Evolutionary conservation across 2,113 vertebrate genomes (phyloP), one percentile per base, ranked within the genome.

Genomic region (Corydoras sp.): DNA sequence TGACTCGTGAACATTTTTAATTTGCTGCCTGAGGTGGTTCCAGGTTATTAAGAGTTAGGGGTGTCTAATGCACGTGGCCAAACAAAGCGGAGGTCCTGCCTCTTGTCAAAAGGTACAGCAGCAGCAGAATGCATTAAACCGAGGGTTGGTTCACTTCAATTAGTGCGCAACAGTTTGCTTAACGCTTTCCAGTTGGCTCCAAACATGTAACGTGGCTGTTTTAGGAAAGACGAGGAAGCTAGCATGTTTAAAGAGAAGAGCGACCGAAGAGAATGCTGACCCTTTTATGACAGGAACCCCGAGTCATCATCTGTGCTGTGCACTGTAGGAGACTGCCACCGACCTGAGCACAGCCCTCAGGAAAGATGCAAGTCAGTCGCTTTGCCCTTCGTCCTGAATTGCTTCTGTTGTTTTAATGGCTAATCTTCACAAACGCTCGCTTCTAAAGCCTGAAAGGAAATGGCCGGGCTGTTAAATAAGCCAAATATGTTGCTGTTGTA

Each of bases 231-330:
- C 10, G 4, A 2, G 51, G 62, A 60, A 67, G 35, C 30, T 32
- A 72, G 68, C 68, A 67, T 80, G 77, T 71, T 76, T 77, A 70
- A 3, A 72, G 61, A 61, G 70, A 61, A 51, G 18, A 69, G 70
- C 59, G 31, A 18, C 65, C 56, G 58, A 80, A 73, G 72, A 66
- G 48, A 58, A 69, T 9, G 62, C 32, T 75, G 50, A 71, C 49
- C 48, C 65, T 77, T 76, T 80, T 82, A 75, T 74, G 79, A 81
- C 72, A 71, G 81, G 81, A 82, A 69, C 71, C 56, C 15, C 62
- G 65, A 77, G 67, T 64, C 51, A 31, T 68, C 58, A 54, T 68
- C n/a, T 53, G 72, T 49, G 50, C 71, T 65, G 65, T 50, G 62
- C 67, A 58, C 54, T 67, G 43, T 60, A 53, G 35, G 18, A 74